Conservation (phyloP, 2,797 vertebrate genomes). For the Chrosomus eos region DNA sequence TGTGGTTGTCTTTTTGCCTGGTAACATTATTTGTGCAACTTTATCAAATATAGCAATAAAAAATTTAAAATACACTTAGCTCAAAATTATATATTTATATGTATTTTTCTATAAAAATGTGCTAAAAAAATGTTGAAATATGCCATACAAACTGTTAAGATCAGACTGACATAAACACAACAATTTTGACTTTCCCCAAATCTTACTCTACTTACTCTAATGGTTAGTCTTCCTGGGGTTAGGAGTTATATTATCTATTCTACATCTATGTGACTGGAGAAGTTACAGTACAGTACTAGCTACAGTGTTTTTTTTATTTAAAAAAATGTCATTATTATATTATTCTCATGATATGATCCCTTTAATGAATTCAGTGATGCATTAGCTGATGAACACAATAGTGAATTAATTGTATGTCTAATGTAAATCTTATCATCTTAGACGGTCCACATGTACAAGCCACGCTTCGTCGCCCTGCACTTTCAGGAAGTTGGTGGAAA, state of each 20-base stretch:
- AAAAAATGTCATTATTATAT: neutral
- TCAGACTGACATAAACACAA: neutral
- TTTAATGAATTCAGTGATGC: neutral
- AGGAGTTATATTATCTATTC: neutral
- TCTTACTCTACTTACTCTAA: neutral
- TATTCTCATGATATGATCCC: neutral
- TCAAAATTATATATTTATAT: neutral
- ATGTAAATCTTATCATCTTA: constrained; percentile 51
- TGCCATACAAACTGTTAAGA: neutral
- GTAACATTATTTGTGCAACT: neutral
- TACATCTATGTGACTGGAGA: neutral
- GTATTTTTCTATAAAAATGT: neutral
- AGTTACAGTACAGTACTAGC: neutral
- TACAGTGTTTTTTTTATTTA: neutral
- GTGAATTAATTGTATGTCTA: neutral
- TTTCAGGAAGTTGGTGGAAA: constrained; percentile 87
- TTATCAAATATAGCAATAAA: neutral
- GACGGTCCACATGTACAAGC: constrained; percentile 75
- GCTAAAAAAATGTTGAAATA: neutral
- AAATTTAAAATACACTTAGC: neutral
- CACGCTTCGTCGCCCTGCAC: constrained; percentile 82
- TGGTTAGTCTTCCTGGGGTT: neutral
- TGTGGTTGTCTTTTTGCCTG: neutral
- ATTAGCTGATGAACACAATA: neutral
- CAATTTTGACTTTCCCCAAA: neutral